Percentiles rank a stretch among this genome's conserved stretches.
Evolutionary conservation across 1,140 invertebrate species (phyloP).

Genomic region (Drosophila busckii): DNA sequence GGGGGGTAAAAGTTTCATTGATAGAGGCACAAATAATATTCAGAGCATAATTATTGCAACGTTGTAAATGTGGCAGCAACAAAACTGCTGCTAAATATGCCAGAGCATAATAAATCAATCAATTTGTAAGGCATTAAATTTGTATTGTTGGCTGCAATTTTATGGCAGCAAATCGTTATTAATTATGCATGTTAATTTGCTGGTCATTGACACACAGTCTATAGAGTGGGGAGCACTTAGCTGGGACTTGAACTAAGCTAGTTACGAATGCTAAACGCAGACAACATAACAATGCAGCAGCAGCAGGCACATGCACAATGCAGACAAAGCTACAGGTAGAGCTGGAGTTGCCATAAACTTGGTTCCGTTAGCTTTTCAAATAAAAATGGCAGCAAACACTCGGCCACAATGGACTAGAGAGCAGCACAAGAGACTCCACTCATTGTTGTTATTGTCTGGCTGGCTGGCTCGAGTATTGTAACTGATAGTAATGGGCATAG

Average conservation of each 20-base stretch:
- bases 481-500: slow-evolving; percentile 67
- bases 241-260: no score
- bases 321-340: slow-evolving; percentile 9
- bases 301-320: slow-evolving; percentile 1
- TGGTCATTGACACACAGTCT: slow-evolving; percentile 7
- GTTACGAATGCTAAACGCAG: slow-evolving; percentile 39
- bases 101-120: slow-evolving; percentile 75
- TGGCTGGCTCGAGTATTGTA: slow-evolving; percentile 29
- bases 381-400: slow-evolving; percentile 70
- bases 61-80: slow-evolving; percentile 15
- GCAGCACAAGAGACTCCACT: slow-evolving; percentile 1
- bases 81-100: slow-evolving; percentile 21
- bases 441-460: slow-evolving; percentile 14
- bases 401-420: slow-evolving; percentile 24
- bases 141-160: slow-evolving; percentile 18
- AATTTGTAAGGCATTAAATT: slow-evolving; percentile 47
- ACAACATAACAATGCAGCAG: slow-evolving; percentile 25
- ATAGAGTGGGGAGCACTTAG: no score
- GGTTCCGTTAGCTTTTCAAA: slow-evolving; percentile 43
- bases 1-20: slow-evolving; percentile 21
- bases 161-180: slow-evolving; percentile 68
- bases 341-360: slow-evolving; percentile 41
- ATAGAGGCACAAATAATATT: slow-evolving; percentile 19
- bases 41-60: slow-evolving; percentile 58
- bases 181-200: slow-evolving; percentile 73